A percentile compares a stretch with the other conserved stretches of the same genome.
These are phyloP conservation scores for Phaedon cochleariae DNA, from an alignment of 2,888 invertebrate species.

Conservation along the genomic window DNA sequence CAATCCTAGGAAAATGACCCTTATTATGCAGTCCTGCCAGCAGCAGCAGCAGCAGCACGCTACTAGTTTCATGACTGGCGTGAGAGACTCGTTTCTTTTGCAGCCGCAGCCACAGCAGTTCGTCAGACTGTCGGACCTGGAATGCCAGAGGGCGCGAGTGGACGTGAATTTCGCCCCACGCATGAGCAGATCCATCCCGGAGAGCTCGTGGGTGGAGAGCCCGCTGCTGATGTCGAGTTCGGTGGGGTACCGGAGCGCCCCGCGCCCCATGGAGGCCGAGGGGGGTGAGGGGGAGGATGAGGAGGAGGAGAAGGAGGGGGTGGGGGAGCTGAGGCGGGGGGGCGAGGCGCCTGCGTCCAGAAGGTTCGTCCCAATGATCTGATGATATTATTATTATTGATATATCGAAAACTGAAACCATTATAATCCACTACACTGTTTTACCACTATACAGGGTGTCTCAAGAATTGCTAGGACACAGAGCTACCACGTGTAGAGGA, in stretches of 20 bases:
- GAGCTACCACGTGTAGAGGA: no score
- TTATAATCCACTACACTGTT: no score
- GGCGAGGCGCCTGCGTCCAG: not conserved
- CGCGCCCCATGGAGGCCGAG: slow-evolving; percentile 58
- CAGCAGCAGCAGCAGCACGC: slow-evolving; percentile 43
- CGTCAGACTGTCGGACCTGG: slow-evolving; percentile 82
- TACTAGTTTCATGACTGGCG: no score
- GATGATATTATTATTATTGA: no score
- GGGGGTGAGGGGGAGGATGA: slow-evolving; percentile 13
- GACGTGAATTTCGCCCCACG: slow-evolving; percentile 64
- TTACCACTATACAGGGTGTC: no score
- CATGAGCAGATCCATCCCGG: slow-evolving; percentile 76
- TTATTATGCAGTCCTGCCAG: not conserved
- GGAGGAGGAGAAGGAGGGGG: not conserved
- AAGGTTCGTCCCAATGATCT: not conserved
- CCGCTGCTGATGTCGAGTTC: slow-evolving; percentile 71
- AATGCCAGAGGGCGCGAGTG: slow-evolving; percentile 69
- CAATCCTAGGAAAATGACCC: no score
- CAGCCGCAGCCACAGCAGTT: slow-evolving; percentile 58
- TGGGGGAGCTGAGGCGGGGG: not conserved
- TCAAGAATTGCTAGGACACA: no score
- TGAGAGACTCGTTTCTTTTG: no score
- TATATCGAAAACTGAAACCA: no score
- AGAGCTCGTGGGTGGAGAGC: slow-evolving; percentile 73
- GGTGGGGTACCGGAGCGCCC: slow-evolving; percentile 63